Conservation (phyloP, 1,140 invertebrate species). For the Catajapyx aquilonaris region DNA sequence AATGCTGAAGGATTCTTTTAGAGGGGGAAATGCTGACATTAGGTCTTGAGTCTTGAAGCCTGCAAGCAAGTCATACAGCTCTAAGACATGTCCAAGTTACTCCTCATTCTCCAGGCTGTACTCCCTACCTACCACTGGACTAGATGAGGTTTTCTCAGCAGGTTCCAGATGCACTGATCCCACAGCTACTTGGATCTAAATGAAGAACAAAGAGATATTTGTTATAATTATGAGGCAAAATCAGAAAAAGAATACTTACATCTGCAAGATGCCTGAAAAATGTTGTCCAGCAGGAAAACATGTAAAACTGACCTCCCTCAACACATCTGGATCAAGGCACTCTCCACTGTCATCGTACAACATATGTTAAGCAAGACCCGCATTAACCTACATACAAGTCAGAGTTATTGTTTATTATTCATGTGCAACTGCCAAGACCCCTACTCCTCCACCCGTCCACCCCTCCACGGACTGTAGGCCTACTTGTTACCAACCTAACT, state of each 20-base stretch:
- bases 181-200: constrained; percentile 42
- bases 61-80: constrained; percentile 68
- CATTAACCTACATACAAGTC: constrained; percentile 38
- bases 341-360: constrained; percentile 66
- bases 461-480: too few relatives aligned
- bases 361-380: constrained; percentile 62
- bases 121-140: constrained; percentile 32
- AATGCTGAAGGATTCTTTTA: constrained; percentile 57
- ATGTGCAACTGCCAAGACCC: too few relatives aligned
- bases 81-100: constrained; percentile 55
- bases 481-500: too few relatives aligned
- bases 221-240: constrained; percentile 2
- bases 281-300: constrained; percentile 1
- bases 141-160: constrained; percentile 43
- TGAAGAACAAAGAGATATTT: constrained; percentile 11
- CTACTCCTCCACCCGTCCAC: too few relatives aligned
- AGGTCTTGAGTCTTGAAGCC: constrained; percentile 68
- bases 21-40: constrained; percentile 45
- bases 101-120: constrained; percentile 32
- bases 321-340: constrained; percentile 48
- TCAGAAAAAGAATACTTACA: background rate
- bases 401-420: too few relatives aligned
- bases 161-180: constrained; percentile 55
- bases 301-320: constrained; percentile 39
- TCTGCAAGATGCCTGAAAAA: background rate